Evolutionary conservation across 2,888 invertebrate species (phyloP), one percentile per base, ranked within the genome.

Genomic region (Mesoligia furuncula): DNA sequence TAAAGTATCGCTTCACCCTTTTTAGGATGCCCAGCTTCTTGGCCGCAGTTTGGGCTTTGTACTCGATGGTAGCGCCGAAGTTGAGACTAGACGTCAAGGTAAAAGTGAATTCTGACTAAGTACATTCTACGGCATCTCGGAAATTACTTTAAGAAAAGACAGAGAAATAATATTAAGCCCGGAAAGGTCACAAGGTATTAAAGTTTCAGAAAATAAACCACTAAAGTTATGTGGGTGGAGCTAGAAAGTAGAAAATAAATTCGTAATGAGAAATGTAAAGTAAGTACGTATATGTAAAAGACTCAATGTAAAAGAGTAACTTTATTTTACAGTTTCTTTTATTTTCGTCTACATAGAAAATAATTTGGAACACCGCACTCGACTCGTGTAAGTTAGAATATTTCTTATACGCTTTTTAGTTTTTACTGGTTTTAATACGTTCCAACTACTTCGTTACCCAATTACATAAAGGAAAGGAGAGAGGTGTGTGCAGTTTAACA

Each of bases 111-210:
- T 61, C 59, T 59, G 59, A 1, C 57, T 31, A 39, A 39, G 39
- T 39, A 61, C 36, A 8, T 24, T 36, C 2, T 39, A 48, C 57
- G 8, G 17, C 8, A 39, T 54, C 31, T 9, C n/a, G 8, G 20
- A 31, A 48, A 62, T 42, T 4, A 6, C 9, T 24, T 51, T 36
- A 0, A 3, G n/a, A 57, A 54, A 42, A 31, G 13, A n/a, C n/a
- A 65, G 27, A 62, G 17, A 59, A 65, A 81, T 36, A 45, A 76
- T 61, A 61, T 61, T 31, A 45, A 39, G 45, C 15, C 39, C 36
- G 45, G 42, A 54, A 83, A 79, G 45, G 66, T 83, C 66, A 67
- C 45, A 27, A 42, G 27, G 77, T 61, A 76, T 61, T 75, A 67
- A 5, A 11, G 31, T 78, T 31, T 20, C 45, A 1, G n/a, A 54